Evolutionary conservation across 2,888 invertebrate genomes (phyloP).

Genomic region (Therioaphis trifolii): DNA sequence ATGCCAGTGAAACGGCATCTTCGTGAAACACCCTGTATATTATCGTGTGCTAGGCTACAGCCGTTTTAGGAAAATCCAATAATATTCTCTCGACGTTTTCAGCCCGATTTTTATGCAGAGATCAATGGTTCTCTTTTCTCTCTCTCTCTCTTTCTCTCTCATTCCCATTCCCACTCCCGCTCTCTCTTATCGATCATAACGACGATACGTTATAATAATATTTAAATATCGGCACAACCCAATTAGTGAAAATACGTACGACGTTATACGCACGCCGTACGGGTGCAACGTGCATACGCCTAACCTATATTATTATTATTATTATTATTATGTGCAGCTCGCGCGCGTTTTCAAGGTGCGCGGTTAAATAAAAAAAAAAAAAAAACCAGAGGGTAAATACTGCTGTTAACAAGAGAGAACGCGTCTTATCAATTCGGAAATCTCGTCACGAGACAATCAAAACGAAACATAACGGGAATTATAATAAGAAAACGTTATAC

Average conservation of each 20-base stretch:
- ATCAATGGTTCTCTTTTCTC: neutral
- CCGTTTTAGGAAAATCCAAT: neutral
- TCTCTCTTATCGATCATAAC: no score
- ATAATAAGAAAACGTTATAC: conserved; percentile 28
- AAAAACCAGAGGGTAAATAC: no score
- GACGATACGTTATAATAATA: no score
- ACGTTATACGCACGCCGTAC: neutral
- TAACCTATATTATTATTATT: neutral
- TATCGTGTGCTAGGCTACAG: neutral
- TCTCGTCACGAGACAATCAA: conserved; percentile 52
- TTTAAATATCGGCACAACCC: no score
- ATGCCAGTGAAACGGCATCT: no score
- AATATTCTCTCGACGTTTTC: no score
- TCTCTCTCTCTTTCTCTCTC: neutral
- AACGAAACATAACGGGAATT: conserved; percentile 47
- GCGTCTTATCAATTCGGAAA: conserved; percentile 23
- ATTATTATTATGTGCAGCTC: neutral
- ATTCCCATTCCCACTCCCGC: neutral
- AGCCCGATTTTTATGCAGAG: no score
- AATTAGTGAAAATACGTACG: neutral
- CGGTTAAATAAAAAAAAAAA: no score
- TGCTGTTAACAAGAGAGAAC: conserved; percentile 31
- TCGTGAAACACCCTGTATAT: no score
- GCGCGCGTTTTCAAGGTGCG: neutral
- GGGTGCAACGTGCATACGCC: neutral